Evolutionary conservation across 1,140 invertebrate species (phyloP), one percentile per base, ranked within the genome.

Genomic region (Bemisia tabaci): DNA sequence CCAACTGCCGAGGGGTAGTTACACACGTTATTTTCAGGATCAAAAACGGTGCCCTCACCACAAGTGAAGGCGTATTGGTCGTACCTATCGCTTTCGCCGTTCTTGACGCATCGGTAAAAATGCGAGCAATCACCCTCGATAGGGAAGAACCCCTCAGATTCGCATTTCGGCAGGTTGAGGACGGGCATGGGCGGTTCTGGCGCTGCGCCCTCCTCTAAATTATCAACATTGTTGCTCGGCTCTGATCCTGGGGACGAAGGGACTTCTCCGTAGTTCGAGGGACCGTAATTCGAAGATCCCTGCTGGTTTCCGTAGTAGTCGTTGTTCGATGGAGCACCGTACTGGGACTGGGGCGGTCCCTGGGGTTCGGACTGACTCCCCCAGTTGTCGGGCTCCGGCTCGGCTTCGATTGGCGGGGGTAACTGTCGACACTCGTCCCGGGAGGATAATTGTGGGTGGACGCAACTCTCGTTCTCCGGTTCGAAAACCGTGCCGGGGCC

Each of bases 401-500:
- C 59, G 1, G 62, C 58, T 21, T 65, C 48, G 60, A 24, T 27
- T 2, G 27, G 24, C 27, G 59, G 61, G 5, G 5, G 5, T 58
- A 62, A 48, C 23, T 63, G 61, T 67, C 63, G 60, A 71, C 84
- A 86, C 71, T 84, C 82, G 22, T 75, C 65, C 25, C 84, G 77
- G 65, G 78, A 82, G 68, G 82, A 85, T n/a, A 80, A 83, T 65
- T 79, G 78, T 2, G 86, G 82, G 76, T 86, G 82, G 68, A 86
- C 87, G 73, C 87, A 90, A 65, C 83, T 78, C 68, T 82, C 80
- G n/a, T 78, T 81, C 1, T 80, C 77, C 21, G 82, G 80, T 71
- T 89, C 88, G 68, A 84, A 90, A 11, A 89, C 84, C 1, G 87
- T 89, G 26, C 85, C 87, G 60, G 80, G 78, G 1, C 82, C 84